Evolutionary conservation across 2,888 invertebrate genomes (phyloP).

Genomic region (Lydus trimaculatus): DNA sequence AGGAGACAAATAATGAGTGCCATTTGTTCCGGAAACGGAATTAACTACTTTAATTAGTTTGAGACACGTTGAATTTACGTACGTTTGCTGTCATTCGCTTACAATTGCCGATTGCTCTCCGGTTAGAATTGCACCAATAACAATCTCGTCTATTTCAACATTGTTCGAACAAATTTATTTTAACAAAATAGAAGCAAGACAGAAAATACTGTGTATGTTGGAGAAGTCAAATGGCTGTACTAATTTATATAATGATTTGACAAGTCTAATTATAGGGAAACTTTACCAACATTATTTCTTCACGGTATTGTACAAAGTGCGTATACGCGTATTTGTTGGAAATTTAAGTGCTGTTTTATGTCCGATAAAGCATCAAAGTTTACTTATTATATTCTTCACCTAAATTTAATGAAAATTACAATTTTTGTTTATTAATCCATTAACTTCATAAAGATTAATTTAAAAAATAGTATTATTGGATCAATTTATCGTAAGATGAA

Average conservation of each 20-base stretch:
- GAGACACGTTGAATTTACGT: conserved; percentile 62
- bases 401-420: not conserved
- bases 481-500: not conserved
- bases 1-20: conserved; percentile 58
- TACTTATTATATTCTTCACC: no score
- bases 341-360: not conserved
- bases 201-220: conserved; percentile 36
- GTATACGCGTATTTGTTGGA: not conserved
- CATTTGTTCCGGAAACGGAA: conserved; percentile 61
- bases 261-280: conserved; percentile 36
- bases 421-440: not conserved
- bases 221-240: conserved; percentile 41
- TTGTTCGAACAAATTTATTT: conserved; percentile 49
- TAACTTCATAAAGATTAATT: not conserved
- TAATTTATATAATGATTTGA: conserved; percentile 45
- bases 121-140: conserved; percentile 52
- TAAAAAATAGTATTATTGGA: not conserved
- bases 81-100: conserved; percentile 55
- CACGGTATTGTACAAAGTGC: conserved; percentile 3
- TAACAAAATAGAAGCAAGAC: conserved; percentile 2
- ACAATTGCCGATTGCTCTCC: conserved; percentile 53
- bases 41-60: conserved; percentile 63
- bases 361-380: no score
- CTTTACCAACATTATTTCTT: conserved; percentile 34
- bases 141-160: conserved; percentile 53